Evolutionary conservation across 2,113 vertebrate genomes (phyloP).

Genomic region (Condylura cristata): DNA sequence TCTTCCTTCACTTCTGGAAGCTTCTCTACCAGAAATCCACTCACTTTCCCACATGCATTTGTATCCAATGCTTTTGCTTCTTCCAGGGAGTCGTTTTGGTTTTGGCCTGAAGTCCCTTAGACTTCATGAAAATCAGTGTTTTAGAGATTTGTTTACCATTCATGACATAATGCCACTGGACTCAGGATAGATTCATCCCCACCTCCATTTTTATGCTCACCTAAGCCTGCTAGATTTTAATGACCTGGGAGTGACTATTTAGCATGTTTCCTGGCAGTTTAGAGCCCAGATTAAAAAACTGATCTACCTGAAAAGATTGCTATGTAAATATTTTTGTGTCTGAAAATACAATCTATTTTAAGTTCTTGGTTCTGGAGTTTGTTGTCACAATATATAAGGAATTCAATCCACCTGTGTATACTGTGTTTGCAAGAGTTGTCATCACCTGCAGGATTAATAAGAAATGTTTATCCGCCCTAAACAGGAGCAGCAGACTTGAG

Average conservation of each 20-base stretch:
- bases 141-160: neutral
- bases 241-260: neutral
- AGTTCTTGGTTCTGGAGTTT: neutral
- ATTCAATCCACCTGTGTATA: neutral
- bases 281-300: conserved; percentile 10
- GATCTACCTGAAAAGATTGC: conserved; percentile 2
- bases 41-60: neutral
- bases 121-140: neutral
- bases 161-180: neutral
- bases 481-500: neutral
- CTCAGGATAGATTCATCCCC: neutral
- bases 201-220: conserved; percentile 1
- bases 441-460: neutral
- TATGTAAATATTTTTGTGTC: neutral
- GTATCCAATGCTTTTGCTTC: neutral
- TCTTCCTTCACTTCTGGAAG: neutral
- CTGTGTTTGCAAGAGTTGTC: neutral
- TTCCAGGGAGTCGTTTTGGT: neutral
- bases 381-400: conserved; percentile 33
- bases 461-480: neutral
- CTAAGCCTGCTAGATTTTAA: neutral
- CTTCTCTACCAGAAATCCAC: neutral
- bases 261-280: neutral
- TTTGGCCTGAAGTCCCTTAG: neutral
- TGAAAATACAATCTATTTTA: conserved; percentile 48